Base-by-base conservation (phyloP, 2,797 vertebrate genomes). In the Pampus argenteus region DNA sequence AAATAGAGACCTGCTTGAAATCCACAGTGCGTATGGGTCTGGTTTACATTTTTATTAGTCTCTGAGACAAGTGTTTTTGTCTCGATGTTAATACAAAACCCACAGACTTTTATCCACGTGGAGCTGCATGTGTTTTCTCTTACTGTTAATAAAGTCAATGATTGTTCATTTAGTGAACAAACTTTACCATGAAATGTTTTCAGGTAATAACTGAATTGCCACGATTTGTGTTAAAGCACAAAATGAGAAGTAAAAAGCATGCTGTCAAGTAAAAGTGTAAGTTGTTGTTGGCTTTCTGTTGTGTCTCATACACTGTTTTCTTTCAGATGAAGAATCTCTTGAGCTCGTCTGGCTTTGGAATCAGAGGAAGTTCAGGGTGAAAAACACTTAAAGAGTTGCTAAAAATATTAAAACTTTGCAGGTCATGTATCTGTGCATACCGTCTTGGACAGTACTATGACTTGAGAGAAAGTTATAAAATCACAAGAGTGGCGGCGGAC, bases 311-410 rank as follows among this genome's bases (percentile, higher is more conserved):
- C 92, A 75, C 92, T 97, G 95, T 96, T 96, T 96, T 96, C 93
- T 96, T 96, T 94, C 95, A 96, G 95, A 96, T 96, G 94, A 95
- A 95, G 94, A 94, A 90, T 95, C 91, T 94, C 93, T 91, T 95
- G 93, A 93, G 92, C 91, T 94, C 93, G 88, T 83, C 95, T 89
- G 95, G 93, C 95, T 95, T 95, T 95, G 95, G 96, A 94, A 92
- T 95, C 94, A 93, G 93, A 90, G 89, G 94, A 94, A 94, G 95
- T 95, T 95, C 95, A 95, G 95, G 94, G 95, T 94, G 94, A 95
- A 95, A 95, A 95, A 90, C 93, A 88, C 88, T 78, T 85, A 34
- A 83, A 81, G 65, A 83, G 85, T 89, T 83, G 83, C 77, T 84
- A 79, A 78, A 78, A 52, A 58, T n/a, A 45, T 45, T 45, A 11